Base-by-base conservation (phyloP, 2,888 invertebrate genomes). In the Sarcophaga rosellei region DNA sequence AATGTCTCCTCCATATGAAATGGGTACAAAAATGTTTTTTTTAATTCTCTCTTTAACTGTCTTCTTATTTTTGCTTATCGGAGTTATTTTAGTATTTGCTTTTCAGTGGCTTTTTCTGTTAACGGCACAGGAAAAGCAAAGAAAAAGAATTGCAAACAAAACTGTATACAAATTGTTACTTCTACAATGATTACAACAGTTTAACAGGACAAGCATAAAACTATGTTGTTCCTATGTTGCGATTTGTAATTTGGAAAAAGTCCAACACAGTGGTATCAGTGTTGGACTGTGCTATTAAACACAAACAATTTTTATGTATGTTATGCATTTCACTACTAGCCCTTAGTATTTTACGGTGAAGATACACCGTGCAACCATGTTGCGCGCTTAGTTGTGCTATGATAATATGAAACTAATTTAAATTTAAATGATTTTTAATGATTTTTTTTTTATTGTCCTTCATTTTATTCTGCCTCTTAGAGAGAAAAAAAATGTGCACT, bases 351-450 rank as follows among this genome's bases (percentile, higher is more conserved):
- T 53, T 53, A 53, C 53, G 10, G 17, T 2, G 2, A 53, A 53
- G 53, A 15, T 17, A 53, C 53, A 15, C 17, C 4, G 53, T 17
- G 53, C 53, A 53, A 15, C 1, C 5, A 15, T 53, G 17, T 53
- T 53, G 53, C 53, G 0, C 4, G 12, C 12, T 53, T 35, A 0
- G 35, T 5, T 6, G 35, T 15, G 53, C 53, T 17, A 53, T 81
- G 81, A 75, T 85, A 81, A 78, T 75, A 82, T 79, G 70, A 65
- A 85, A 82, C 81, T 85, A 83, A 86, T 86, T 83, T 83, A 83
- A 86, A 84, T 80, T 83, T 86, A 86, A 86, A 86, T 81, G 86
- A 86, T 86, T 86, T 86, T 86, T 86, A 83, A 86, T 81, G 83
- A 75, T 77, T 79, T 74, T 47, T 53, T 53, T 75, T 70, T 63